A percentile compares a stretch with the other conserved stretches of the same genome.
Conservation (phyloP, 2,797 vertebrate genomes). For the Poecilia velifera region DNA sequence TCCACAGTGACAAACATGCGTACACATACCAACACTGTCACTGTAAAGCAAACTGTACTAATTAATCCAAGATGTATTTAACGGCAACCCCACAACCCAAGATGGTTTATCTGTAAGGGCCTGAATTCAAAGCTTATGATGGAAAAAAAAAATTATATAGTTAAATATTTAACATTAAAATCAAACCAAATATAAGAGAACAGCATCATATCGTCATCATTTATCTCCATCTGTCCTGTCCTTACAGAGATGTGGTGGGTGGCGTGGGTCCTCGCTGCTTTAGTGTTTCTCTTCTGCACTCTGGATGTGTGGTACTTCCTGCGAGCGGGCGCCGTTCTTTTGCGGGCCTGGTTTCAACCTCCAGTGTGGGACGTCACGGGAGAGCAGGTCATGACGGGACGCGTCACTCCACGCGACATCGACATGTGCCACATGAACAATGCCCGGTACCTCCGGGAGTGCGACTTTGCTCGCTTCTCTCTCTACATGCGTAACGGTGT, state of each 20-base stretch:
- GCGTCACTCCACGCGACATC: slow-evolving; percentile 85
- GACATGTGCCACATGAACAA: slow-evolving; percentile 95
- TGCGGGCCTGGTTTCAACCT: slow-evolving; percentile 82
- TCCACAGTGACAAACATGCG: no score
- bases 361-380: slow-evolving; percentile 82
- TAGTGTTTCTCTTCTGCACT: slow-evolving; percentile 78
- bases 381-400: slow-evolving; percentile 77
- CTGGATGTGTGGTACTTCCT: slow-evolving; percentile 87
- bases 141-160: no score
- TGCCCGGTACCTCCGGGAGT: slow-evolving; percentile 90
- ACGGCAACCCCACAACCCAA: no score
- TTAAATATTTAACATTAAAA: no score
- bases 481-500: slow-evolving; percentile 86
- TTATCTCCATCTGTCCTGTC: slow-evolving; percentile 1
- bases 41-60: no score
- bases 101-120: no score
- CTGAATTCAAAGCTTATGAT: no score
- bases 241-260: slow-evolving; percentile 70
- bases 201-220: not conserved
- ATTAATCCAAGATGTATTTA: no score
- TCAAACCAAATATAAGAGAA: not conserved
- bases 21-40: no score
- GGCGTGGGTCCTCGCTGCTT: slow-evolving; percentile 61
- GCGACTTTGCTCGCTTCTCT: slow-evolving; percentile 88
- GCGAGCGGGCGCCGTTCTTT: slow-evolving; percentile 56